Base-by-base conservation (phyloP, 1,140 invertebrate species). In the Aphelenchoides besseyi region DNA sequence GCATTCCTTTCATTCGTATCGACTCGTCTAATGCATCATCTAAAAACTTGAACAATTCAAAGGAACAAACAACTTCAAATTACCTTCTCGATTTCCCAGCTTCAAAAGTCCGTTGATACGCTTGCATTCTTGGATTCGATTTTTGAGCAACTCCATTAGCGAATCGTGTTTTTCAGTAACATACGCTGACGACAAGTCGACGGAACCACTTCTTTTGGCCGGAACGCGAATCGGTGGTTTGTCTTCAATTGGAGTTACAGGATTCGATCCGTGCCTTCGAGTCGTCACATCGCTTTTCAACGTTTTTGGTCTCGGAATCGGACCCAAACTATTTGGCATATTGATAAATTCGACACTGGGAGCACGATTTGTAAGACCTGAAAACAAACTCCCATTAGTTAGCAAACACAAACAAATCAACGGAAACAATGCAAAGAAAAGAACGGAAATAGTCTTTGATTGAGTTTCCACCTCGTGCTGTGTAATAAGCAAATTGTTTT, bases 51-150 rank as follows among this genome's bases (percentile, higher is more conserved):
- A 68, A 69, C 66, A 70, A 23, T 69, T 68, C 23, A 61, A 61
- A 18, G 16, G 48, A 66, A 69, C 67, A 23, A 16, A 18, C 16
- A 35, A 73, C 23, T 74, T 57, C 1, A 41, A 73, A 30, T 62
- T 3, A 71, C 70, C 70, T 74, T 64, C 41, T 52, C 69, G 23
- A 29, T 72, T 73, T 32, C 69, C 26, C 18, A 29, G 70, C n/a
- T 5, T 5, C 57, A 35, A 33, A 12, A 71, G 16, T 26, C 12
- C 1, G 61, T 69, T 68, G 29, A 69, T 69, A 18, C 64, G 16
- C 32, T 69, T 69, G 61, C 28, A 71, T 0, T 69, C 67, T 29
- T 23, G 61, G 12, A 69, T 69, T 28, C 67, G 16, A 26, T 68
- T 69, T 9, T 70, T 69, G 16, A 69, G 12, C 67, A 70, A 18